phyloP scores from a whole-genome alignment of 1,140 invertebrate species.

The Mercenaria mercenaria region DNA sequence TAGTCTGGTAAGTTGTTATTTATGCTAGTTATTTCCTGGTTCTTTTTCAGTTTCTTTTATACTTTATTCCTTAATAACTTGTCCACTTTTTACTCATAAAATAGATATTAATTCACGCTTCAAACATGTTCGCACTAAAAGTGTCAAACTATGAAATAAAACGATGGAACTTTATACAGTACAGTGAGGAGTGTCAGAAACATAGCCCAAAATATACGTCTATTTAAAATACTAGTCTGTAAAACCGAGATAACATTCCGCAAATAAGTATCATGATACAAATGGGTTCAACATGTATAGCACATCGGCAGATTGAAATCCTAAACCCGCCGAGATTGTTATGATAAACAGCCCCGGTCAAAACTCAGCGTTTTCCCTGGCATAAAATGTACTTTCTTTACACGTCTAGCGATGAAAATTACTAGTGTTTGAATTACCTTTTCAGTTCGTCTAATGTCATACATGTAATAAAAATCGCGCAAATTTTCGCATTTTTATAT shows the following conservation, averaged over 20 bases:
- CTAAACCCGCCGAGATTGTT: slow-evolving; percentile 60
- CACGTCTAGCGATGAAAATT: slow-evolving; percentile 66
- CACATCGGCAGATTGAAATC: slow-evolving; percentile 57
- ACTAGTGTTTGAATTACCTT: slow-evolving; percentile 55
- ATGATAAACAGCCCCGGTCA: slow-evolving; percentile 58
- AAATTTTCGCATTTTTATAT: slow-evolving; percentile 53
- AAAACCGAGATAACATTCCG: slow-evolving; percentile 58
- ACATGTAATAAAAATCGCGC: slow-evolving; percentile 55
- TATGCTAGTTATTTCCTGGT: slow-evolving; percentile 27
- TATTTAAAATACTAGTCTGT: slow-evolving; percentile 47
- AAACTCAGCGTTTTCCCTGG: slow-evolving; percentile 49
- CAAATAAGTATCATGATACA: slow-evolving; percentile 47
- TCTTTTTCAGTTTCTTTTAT: neutral
- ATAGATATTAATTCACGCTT: neutral
- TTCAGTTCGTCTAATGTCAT: slow-evolving; percentile 60
- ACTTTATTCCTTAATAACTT: neutral
- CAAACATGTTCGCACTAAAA: neutral
- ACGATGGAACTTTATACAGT: slow-evolving; percentile 3
- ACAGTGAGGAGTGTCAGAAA: neutral
- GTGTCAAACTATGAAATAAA: neutral
- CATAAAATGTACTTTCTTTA: slow-evolving; percentile 52
- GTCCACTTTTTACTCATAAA: neutral
- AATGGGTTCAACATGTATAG: slow-evolving; percentile 20
- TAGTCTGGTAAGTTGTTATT: slow-evolving; percentile 84
- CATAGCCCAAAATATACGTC: slow-evolving; percentile 18